Conservation (phyloP, 2,113 vertebrate species). For the Choloepus hoffmanni region DNA sequence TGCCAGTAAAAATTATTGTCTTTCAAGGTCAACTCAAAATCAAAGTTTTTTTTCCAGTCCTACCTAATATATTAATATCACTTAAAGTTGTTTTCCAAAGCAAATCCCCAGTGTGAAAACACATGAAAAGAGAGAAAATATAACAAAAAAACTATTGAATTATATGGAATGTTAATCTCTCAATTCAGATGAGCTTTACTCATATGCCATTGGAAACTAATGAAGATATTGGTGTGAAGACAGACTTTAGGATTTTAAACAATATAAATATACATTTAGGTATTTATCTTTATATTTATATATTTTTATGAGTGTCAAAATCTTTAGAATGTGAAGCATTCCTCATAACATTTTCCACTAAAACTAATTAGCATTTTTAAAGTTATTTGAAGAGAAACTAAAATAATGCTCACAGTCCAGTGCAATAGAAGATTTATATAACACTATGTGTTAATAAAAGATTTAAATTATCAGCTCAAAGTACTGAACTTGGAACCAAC, state of each 20-base stretch:
- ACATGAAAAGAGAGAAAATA: background rate
- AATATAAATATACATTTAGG: background rate
- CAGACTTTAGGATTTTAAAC: background rate
- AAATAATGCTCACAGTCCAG: background rate
- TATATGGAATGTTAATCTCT: background rate
- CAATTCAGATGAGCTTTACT: background rate
- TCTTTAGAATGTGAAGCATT: background rate
- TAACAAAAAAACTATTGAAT: background rate
- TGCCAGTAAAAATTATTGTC: background rate
- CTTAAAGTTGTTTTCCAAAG: slow-evolving; percentile 13
- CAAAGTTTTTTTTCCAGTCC: background rate
- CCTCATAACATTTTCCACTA: background rate
- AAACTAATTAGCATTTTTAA: background rate
- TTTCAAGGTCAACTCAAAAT: background rate
- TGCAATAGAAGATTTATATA: background rate
- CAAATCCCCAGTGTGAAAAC: background rate
- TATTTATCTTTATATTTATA: background rate
- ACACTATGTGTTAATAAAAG: background rate
- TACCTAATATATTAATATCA: background rate
- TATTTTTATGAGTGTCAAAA: background rate
- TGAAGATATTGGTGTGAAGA: background rate
- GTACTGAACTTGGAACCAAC: background rate
- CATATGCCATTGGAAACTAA: background rate
- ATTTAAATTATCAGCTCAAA: slow-evolving; percentile 28
- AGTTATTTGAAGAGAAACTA: background rate